Evolutionary conservation across 2,113 vertebrate species (phyloP), one percentile per base, ranked within the genome.

Genomic region (Ictalurus punctatus): DNA sequence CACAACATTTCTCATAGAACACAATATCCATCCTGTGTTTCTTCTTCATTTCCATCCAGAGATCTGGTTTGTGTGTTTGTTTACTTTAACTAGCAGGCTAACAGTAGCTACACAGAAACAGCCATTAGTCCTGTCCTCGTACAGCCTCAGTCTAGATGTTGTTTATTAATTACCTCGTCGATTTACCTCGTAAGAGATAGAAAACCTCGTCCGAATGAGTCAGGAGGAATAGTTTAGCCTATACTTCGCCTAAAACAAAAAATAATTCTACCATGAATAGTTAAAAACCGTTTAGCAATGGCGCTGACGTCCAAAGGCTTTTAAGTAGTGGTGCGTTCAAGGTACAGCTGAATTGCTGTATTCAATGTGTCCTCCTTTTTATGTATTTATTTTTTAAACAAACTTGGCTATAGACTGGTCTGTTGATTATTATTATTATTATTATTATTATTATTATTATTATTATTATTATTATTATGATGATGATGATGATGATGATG

Each of bases 121-220:
- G 34, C 6, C 30, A 13, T 73, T 7, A 19, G 1, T 37, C 34
- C 30, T 37, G 37, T 19, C 69, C 69, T 19, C 34, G 5, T 2
- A 19, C 21, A 37, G 37, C 34, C 69, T 37, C 6, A 73, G 30
- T 19, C 6, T 19, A 37, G 6, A 37, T 37, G 19, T 19, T 37
- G 2, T 73, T 73, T 37, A 7, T 73, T 37, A 19, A 17, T 34
- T 71, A 71, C 5, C 67, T 14, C 67, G 67, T 71, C 16, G n/a
- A 34, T 19, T 73, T 73, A 37, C 69, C 69, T 73, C 34, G 69
- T 37, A 67, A 67, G 10, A 34, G 69, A 37, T n/a, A 65, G n/a
- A 67, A 67, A 67, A n/a, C 65, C 65, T 67, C 65, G 69, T 73
- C 69, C 69, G 44, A 76, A 76, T 25, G 40, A 76, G 73, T 44